Evolutionary conservation across 2,888 invertebrate species (phyloP), one percentile per base, ranked within the genome.

Genomic region (Calameuta filiformis): DNA sequence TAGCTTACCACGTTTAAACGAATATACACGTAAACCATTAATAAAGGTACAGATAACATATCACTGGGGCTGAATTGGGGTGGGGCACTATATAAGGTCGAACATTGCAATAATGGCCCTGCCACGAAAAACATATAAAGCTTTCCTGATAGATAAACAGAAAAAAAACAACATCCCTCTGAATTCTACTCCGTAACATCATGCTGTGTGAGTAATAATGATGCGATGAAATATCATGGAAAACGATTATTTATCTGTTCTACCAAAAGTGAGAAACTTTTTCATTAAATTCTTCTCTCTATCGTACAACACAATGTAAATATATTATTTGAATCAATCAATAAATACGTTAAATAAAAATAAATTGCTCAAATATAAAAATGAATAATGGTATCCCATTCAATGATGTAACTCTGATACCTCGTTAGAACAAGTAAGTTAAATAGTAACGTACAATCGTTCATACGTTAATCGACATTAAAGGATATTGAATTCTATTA

Each of bases 31-130:
- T 23, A 74, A 12, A 35, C n/a, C 12, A 74, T 74, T 35, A 15
- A 35, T 11, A 30, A 12, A 11, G 15, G 35, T 12, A 35, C n/a
- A 31, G 31, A 56, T 33, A 71, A 71, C 37, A 35, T 35, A 11
- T 37, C 69, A 69, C 31, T 68, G 68, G 82, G 86, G 87, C 86
- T 87, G 90, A 90, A 90, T 89, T 90, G 90, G 90, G 89, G 87
- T 85, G 83, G 56, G 87, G 85, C 87, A 84, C 88, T 89, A 87
- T 87, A 89, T 89, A 88, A 89, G 88, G 87, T 86, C 81, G 77
- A 83, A 81, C 75, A 56, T 76, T 71, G 71, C 71, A 31, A 71
- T 34, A 71, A 71, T 31, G 71, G 4, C 33, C 75, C 73, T 76
- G 15, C 35, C 35, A 76, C 78, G 73, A 78, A 78, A 78, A 76